Conservation (phyloP, 2,888 invertebrate species). For the Dendrolimus pini region DNA sequence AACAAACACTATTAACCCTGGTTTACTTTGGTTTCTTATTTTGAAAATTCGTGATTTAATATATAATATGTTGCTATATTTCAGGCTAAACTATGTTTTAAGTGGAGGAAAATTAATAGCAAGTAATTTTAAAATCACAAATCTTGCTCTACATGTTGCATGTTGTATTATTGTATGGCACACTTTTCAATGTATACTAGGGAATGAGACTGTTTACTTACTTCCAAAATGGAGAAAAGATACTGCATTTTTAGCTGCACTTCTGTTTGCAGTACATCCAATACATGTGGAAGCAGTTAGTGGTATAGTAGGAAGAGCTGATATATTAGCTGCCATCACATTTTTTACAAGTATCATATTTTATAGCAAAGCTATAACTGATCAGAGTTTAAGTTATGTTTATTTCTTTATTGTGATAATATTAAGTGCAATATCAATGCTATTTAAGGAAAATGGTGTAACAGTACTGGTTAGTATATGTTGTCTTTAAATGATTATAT, state of each 20-base stretch:
- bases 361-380: constrained; percentile 67
- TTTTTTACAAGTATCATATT: constrained; percentile 83
- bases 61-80: constrained; percentile 4
- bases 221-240: constrained; percentile 28
- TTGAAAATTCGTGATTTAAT: neutral
- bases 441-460: constrained; percentile 97
- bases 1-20: constrained; percentile 2
- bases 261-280: constrained; percentile 94
- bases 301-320: constrained; percentile 95
- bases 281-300: constrained; percentile 95
- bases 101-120: constrained; percentile 75
- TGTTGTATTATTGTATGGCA: constrained; percentile 50
- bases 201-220: constrained; percentile 8
- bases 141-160: constrained; percentile 83
- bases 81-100: constrained; percentile 80
- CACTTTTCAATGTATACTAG: constrained; percentile 28
- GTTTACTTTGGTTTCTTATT: neutral
- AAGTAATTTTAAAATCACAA: constrained; percentile 84
- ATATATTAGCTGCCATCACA: constrained; percentile 88
- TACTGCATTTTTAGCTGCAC: constrained; percentile 79
- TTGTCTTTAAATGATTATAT: neutral
- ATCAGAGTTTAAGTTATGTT: constrained; percentile 16
- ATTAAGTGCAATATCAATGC: constrained; percentile 80
- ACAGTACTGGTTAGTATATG: constrained; percentile 82
- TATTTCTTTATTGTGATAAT: constrained; percentile 47